A percentile compares a stretch with the other conserved stretches of the same genome.
Evolutionary conservation across 2,797 vertebrate genomes (phyloP).

Genomic region (Epinephelus awoara): DNA sequence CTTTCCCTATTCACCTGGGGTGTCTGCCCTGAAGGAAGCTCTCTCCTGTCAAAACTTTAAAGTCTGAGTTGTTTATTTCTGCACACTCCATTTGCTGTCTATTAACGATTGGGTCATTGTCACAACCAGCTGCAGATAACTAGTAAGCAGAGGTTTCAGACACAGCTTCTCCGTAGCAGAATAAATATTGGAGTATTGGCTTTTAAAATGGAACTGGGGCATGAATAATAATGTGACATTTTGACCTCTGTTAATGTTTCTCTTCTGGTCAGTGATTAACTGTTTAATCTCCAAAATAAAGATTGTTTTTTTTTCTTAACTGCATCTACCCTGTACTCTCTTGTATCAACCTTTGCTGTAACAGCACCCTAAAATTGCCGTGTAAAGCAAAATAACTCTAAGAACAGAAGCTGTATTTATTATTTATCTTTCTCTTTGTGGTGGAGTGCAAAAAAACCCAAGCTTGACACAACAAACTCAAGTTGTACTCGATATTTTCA

Average conservation of each 20-base stretch:
- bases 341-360: background rate
- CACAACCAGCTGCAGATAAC: background rate
- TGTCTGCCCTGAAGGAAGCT: background rate
- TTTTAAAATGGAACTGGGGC: background rate
- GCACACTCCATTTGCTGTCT: background rate
- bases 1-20: too few relatives aligned
- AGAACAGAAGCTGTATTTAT: background rate
- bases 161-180: background rate
- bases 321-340: background rate
- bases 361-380: background rate
- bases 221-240: background rate
- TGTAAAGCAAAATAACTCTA: constrained; percentile 2
- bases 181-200: background rate
- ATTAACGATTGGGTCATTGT: background rate
- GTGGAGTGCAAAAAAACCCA: background rate
- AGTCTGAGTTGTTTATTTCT: background rate
- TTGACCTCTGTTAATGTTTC: background rate
- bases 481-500: constrained; percentile 21
- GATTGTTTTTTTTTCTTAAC: background rate
- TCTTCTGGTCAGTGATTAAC: background rate
- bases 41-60: constrained; percentile 5
- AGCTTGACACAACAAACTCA: background rate
- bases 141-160: background rate
- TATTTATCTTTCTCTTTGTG: constrained; percentile 2
- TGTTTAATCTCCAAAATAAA: background rate